phyloP scores from a whole-genome alignment of 2,888 invertebrate species.

The Lasioglossum malachurum region DNA sequence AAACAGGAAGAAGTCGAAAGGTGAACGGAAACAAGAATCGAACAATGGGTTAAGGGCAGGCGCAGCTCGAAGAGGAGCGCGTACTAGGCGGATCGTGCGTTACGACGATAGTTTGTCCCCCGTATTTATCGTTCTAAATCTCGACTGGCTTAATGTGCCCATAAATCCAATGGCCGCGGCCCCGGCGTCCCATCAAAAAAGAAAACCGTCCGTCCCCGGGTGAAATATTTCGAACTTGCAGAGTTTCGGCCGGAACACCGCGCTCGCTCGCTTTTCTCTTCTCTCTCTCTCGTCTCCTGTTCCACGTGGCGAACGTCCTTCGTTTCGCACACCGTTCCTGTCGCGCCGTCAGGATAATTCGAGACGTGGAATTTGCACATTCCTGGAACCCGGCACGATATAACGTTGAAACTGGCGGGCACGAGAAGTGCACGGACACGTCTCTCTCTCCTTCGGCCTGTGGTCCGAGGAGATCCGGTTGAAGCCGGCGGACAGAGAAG shows the following conservation, averaged over 20 bases:
- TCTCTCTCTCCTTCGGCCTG: slow-evolving; percentile 53
- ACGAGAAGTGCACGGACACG: slow-evolving; percentile 19
- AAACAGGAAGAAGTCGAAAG: slow-evolving; percentile 16
- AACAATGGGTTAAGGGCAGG: slow-evolving; percentile 32
- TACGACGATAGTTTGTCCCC: slow-evolving; percentile 52
- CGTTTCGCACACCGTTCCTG: neutral
- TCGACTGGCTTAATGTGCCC: slow-evolving; percentile 50
- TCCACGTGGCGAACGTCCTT: neutral
- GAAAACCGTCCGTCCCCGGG: slow-evolving; percentile 39
- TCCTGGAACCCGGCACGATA: slow-evolving; percentile 27
- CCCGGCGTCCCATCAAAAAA: slow-evolving; percentile 48
- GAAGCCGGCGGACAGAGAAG: slow-evolving; percentile 62
- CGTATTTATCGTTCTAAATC: slow-evolving; percentile 58
- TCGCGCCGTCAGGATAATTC: slow-evolving; percentile 35
- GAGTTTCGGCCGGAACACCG: neutral
- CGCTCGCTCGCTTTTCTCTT: neutral
- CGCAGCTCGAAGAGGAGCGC: slow-evolving; percentile 18
- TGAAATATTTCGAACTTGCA: slow-evolving; percentile 42
- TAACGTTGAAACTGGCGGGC: slow-evolving; percentile 18
- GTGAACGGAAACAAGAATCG: slow-evolving; percentile 20
- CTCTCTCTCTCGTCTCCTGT: neutral
- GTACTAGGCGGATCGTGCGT: slow-evolving; percentile 28
- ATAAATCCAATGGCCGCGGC: slow-evolving; percentile 46
- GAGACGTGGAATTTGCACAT: slow-evolving; percentile 52
- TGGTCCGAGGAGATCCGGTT: slow-evolving; percentile 65